Evolutionary conservation across 1,140 invertebrate species (phyloP).

Genomic region (Cotesia vestalis): DNA sequence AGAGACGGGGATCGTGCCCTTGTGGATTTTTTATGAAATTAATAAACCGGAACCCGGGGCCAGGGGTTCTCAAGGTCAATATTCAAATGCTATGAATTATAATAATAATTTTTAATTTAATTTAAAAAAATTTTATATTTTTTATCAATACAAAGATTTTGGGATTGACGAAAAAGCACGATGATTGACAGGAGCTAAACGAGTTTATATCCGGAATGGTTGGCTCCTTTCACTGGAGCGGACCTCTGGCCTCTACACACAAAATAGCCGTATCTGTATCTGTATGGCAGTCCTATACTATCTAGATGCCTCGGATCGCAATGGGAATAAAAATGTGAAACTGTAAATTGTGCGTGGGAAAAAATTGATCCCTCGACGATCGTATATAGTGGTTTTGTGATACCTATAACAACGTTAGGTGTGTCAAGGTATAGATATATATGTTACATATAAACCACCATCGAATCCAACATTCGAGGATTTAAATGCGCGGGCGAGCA

Average conservation of each 20-base stretch:
- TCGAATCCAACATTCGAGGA: constrained; percentile 49
- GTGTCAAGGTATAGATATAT: background rate
- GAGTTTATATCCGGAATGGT: constrained; percentile 8
- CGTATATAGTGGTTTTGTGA: constrained; percentile 45
- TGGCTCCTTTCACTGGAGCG: too few species aligned
- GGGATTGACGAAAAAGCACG: constrained; percentile 22
- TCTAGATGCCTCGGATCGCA: constrained; percentile 41
- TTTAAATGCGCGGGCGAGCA: constrained; percentile 62
- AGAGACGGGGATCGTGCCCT: constrained; percentile 10
- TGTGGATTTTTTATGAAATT: constrained; percentile 25
- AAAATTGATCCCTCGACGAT: constrained; percentile 63
- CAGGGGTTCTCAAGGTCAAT: constrained; percentile 16
- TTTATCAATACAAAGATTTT: background rate
- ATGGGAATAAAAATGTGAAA: constrained; percentile 66
- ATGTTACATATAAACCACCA: constrained; percentile 13
- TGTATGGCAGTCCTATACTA: too few species aligned
- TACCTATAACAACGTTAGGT: background rate
- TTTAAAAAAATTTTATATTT: too few species aligned
- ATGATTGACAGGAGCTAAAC: constrained; percentile 17
- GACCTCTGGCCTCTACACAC: background rate
- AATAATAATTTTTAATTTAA: background rate
- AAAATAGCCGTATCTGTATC: constrained; percentile 38
- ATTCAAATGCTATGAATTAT: background rate
- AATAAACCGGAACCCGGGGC: constrained; percentile 24
- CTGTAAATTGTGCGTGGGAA: constrained; percentile 68